Evolutionary conservation across 2,888 invertebrate genomes (phyloP).

Genomic region (Eupithecia dodoneata): DNA sequence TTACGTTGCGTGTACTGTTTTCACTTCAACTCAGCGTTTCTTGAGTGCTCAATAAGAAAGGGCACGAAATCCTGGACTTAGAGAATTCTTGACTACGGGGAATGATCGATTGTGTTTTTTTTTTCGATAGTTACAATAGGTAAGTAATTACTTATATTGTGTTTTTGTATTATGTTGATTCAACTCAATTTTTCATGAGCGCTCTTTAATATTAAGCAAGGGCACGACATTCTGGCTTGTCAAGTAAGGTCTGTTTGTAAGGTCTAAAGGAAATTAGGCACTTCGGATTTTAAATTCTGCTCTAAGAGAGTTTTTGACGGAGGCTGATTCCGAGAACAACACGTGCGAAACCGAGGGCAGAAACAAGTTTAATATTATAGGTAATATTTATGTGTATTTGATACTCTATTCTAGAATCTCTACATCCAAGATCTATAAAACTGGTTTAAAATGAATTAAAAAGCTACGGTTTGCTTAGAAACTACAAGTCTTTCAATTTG

Average conservation of each 20-base stretch:
- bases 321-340: background rate
- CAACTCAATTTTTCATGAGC: conserved; percentile 60
- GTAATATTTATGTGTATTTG: background rate
- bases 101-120: conserved; percentile 28
- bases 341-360: background rate
- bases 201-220: conserved; percentile 70
- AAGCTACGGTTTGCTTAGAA: conserved; percentile 50
- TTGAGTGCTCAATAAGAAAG: conserved; percentile 77
- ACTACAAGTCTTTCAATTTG: background rate
- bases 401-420: conserved; percentile 41
- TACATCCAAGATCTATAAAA: conserved; percentile 54
- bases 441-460: conserved; percentile 62
- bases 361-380: background rate
- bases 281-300: background rate
- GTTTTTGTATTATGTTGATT: background rate
- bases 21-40: conserved; percentile 68
- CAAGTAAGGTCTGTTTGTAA: background rate
- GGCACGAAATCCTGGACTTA: conserved; percentile 37
- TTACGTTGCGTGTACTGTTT: conserved; percentile 71
- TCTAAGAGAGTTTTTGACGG: background rate
- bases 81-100: conserved; percentile 26
- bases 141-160: background rate
- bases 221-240: conserved; percentile 29
- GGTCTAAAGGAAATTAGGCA: background rate
- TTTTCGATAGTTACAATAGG: background rate